These are phyloP conservation scores for Fulmarus glacialis DNA, from an alignment of 2,113 vertebrate species.

Conservation along the genomic window DNA sequence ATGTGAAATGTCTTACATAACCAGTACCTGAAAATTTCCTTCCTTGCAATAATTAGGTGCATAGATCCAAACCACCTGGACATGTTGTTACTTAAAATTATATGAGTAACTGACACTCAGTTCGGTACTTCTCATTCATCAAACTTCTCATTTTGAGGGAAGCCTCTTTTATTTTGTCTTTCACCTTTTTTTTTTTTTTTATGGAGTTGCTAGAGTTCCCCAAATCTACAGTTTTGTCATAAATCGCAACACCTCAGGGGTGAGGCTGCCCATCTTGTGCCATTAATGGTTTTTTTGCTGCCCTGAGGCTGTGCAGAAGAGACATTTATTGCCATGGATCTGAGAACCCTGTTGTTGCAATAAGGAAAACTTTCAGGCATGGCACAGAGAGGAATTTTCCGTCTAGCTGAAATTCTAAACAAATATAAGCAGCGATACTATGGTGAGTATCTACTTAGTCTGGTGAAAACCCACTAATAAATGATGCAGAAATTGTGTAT, in stretches of 20 bases:
- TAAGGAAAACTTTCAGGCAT: background rate
- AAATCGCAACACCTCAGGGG: background rate
- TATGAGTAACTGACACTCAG: background rate
- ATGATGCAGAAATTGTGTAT: background rate
- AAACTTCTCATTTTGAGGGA: background rate
- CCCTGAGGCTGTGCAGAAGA: background rate
- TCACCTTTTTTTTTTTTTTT: background rate
- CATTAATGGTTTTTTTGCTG: background rate
- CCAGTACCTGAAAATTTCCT: background rate
- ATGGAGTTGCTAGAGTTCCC: background rate
- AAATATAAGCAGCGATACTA: background rate
- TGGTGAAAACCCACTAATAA: background rate
- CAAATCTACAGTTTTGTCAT: background rate
- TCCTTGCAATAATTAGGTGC: background rate
- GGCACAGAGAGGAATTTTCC: background rate
- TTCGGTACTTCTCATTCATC: background rate
- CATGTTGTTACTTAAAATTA: background rate
- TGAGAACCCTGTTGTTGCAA: background rate
- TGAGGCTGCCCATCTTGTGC: background rate
- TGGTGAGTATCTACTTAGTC: background rate
- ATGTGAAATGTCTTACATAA: background rate
- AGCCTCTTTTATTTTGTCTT: background rate
- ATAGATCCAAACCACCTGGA: background rate
- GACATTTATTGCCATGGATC: background rate
- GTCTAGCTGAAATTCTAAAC: background rate